phyloP scores from a whole-genome alignment of 2,797 vertebrate genomes.

The Euthynnus affinis region DNA sequence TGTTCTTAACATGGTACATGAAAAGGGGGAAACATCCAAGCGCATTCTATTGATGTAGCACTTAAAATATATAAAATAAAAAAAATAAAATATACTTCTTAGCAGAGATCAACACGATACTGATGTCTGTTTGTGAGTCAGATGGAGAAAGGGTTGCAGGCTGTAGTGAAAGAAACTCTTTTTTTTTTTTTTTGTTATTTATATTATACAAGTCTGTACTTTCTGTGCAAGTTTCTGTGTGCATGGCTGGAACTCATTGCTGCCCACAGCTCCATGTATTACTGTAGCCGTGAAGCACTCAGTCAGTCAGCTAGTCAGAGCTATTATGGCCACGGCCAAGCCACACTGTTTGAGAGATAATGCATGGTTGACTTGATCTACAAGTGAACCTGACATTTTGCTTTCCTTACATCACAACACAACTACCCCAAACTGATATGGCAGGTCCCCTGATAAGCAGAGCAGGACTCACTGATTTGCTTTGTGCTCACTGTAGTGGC shows the following conservation, averaged over 20 bases:
- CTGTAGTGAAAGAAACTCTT: constrained; percentile 27
- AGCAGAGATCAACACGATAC: constrained; percentile 33
- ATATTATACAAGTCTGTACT: constrained; percentile 44
- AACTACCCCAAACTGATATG: constrained; percentile 85
- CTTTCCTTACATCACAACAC: constrained; percentile 84
- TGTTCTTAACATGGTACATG: constrained; percentile 33
- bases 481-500: constrained; percentile 82
- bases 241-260: constrained; percentile 56
- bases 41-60: constrained; percentile 36
- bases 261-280: constrained; percentile 59
- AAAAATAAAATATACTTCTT: constrained; percentile 9
- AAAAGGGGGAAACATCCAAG: constrained; percentile 39
- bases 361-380: constrained; percentile 88
- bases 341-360: constrained; percentile 84
- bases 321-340: constrained; percentile 76
- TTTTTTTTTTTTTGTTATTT: constrained; percentile 10
- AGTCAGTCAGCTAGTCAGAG: constrained; percentile 69
- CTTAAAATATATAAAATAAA: constrained; percentile 26
- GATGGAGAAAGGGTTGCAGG: constrained; percentile 30
- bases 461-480: constrained; percentile 78
- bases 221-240: constrained; percentile 50
- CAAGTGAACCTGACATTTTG: constrained; percentile 88
- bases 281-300: constrained; percentile 61
- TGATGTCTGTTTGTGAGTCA: constrained; percentile 39
- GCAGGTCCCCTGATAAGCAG: constrained; percentile 82